Conservation (phyloP, 1,140 invertebrate species). For the Tachypleus tridentatus region DNA sequence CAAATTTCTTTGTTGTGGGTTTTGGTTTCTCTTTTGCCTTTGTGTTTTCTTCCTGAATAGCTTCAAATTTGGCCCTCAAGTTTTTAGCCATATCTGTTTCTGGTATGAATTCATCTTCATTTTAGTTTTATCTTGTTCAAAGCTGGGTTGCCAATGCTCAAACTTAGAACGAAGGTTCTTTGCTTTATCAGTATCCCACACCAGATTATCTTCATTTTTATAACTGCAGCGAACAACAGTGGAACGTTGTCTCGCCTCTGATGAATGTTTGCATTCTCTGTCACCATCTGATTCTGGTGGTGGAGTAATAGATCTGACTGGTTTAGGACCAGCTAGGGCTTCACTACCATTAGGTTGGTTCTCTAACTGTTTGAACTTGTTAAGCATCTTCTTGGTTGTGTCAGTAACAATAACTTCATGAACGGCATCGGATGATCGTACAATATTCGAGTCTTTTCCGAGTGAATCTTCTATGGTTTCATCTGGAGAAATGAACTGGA, state of each 20-base stretch:
- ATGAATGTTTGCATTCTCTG: constrained; percentile 20
- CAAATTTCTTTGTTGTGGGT: constrained; percentile 69
- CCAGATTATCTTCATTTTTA: constrained; percentile 45
- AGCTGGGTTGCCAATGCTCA: constrained; percentile 69
- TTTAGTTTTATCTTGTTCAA: constrained; percentile 40
- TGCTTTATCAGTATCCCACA: constrained; percentile 52
- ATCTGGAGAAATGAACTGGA: constrained; percentile 72
- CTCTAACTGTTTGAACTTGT: constrained; percentile 67
- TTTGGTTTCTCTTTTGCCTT: constrained; percentile 42
- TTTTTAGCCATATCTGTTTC: constrained; percentile 62
- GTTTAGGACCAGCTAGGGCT: constrained; percentile 52
- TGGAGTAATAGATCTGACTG: constrained; percentile 74
- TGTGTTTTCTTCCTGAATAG: constrained; percentile 44
- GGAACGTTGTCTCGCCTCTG: constrained; percentile 26
- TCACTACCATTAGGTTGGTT: constrained; percentile 47
- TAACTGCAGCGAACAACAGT: constrained; percentile 26
- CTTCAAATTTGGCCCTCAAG: constrained; percentile 70
- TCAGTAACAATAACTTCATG: constrained; percentile 45
- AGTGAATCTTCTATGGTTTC: constrained; percentile 52
- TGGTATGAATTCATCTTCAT: constrained; percentile 32
- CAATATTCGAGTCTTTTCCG: constrained; percentile 59
- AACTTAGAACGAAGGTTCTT: constrained; percentile 79
- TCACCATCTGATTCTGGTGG: constrained; percentile 52
- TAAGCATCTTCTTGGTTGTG: constrained; percentile 67
- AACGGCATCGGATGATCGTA: constrained; percentile 46